Conservation (phyloP, 2,888 invertebrate species). For the Ariolimax columbianus region DNA sequence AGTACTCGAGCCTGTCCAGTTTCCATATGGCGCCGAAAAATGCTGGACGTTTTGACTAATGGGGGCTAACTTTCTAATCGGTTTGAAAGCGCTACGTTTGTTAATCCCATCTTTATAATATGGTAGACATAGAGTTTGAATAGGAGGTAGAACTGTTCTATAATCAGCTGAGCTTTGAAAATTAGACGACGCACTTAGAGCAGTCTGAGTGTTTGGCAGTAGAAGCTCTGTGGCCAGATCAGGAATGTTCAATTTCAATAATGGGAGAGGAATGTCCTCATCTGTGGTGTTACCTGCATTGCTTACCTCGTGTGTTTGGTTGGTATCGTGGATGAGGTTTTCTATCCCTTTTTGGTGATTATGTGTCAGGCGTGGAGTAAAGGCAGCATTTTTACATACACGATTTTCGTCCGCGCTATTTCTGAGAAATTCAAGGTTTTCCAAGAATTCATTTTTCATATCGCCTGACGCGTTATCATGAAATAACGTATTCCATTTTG, state of each 20-base stretch:
- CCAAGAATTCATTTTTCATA: background rate
- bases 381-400: background rate
- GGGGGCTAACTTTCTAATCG: background rate
- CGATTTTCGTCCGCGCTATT: background rate
- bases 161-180: no score
- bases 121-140: constrained; percentile 20
- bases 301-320: background rate
- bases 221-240: background rate
- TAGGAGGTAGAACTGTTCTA: background rate
- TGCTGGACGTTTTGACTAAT: background rate
- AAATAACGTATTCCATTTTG: background rate
- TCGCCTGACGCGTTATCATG: background rate
- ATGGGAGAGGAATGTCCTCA: background rate
- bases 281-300: background rate
- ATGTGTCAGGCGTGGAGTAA: background rate
- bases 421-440: background rate
- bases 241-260: background rate
- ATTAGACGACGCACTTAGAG: background rate
- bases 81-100: constrained; percentile 40
- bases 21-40: background rate
- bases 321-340: background rate
- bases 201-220: background rate
- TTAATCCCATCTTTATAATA: background rate
- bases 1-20: background rate
- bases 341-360: background rate